Percentiles rank a stretch among this genome's conserved stretches.
Conservation (phyloP, 2,797 vertebrate species). For the Salarias fasciatus region DNA sequence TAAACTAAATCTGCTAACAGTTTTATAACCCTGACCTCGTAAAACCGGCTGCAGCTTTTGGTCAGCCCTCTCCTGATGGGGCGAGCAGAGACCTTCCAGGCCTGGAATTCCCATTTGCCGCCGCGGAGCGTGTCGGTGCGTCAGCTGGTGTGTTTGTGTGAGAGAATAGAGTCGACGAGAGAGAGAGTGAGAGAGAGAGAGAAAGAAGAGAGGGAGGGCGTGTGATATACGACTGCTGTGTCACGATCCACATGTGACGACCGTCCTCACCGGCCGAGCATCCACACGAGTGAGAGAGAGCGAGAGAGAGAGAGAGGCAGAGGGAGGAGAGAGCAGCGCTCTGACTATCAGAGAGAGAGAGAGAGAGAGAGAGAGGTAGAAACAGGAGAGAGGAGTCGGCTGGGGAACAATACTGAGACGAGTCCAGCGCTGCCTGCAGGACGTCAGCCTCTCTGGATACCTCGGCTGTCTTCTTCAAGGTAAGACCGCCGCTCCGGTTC, state of each 20-base stretch:
- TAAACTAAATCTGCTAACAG: slow-evolving; percentile 82
- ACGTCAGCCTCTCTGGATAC: slow-evolving; percentile 64
- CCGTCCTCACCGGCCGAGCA: slow-evolving; percentile 86
- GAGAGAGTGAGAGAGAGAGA: neutral
- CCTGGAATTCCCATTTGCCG: slow-evolving; percentile 96
- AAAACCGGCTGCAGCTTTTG: slow-evolving; percentile 82
- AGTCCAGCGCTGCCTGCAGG: slow-evolving; percentile 57
- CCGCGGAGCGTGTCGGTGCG: slow-evolving; percentile 79
- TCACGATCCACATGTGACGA: slow-evolving; percentile 95
- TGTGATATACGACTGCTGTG: slow-evolving; percentile 92
- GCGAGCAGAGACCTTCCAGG: slow-evolving; percentile 76
- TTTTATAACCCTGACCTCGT: slow-evolving; percentile 85
- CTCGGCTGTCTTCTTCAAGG: slow-evolving; percentile 64
- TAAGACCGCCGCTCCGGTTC: slow-evolving; percentile 66
- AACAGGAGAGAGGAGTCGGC: slow-evolving; percentile 59
- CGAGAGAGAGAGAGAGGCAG: slow-evolving; percentile 30
- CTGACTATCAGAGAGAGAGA: no score
- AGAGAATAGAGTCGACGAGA: neutral
- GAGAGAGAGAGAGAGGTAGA: slow-evolving; percentile 65
- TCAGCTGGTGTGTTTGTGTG: slow-evolving; percentile 71
- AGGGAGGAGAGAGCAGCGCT: slow-evolving; percentile 68
- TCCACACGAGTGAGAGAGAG: slow-evolving; percentile 83
- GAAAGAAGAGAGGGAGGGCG: slow-evolving; percentile 42
- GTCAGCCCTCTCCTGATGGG: slow-evolving; percentile 87
- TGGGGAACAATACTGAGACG: slow-evolving; percentile 66